Evolutionary conservation across 2,888 invertebrate genomes (phyloP), one percentile per base, ranked within the genome.

Genomic region (Lochmaea crataegi): DNA sequence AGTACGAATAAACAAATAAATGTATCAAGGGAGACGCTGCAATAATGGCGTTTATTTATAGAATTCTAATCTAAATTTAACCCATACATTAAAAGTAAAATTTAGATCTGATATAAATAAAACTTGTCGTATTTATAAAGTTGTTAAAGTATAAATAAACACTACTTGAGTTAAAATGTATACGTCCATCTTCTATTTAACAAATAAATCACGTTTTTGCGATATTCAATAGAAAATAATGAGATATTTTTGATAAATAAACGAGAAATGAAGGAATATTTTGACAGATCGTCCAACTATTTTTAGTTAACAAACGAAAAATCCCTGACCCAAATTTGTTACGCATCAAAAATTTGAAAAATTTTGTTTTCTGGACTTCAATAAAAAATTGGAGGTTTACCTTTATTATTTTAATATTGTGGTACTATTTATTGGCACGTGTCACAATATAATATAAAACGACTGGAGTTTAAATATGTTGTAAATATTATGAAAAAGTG

Each of bases 71-170:
- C 72, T 68, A 68, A 73, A 68, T 64, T 73, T 73, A 73, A 26
- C 16, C 18, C 11, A 22, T 64, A 48, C 64, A 58, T 65, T 68
- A 65, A 65, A 68, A 53, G 68, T 48, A 68, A 64, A 68, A 68
- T 73, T 73, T 65, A 68, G 65, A 68, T 65, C 68, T 45, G 72
- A 73, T 73, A 68, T 73, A 73, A 73, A 73, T 73, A 73, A 68
- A 65, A 64, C 42, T 53, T 64, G 64, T 72, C 51, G 38, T 68
- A 72, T 72, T 72, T 68, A 72, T 72, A 72, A 48, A 58, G 64
- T 68, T 26, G 57, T 64, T 57, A 48, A 53, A 32, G 38, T 68
- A 73, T 68, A 68, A 73, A 73, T 68, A 68, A 64, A 65, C 64
- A 45, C 18, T 63, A 41, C 38, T 42, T 18, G 63, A 72, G 45